Evolutionary conservation across 2,113 vertebrate species (phyloP).

Genomic region (Xiphophorus hellerii): DNA sequence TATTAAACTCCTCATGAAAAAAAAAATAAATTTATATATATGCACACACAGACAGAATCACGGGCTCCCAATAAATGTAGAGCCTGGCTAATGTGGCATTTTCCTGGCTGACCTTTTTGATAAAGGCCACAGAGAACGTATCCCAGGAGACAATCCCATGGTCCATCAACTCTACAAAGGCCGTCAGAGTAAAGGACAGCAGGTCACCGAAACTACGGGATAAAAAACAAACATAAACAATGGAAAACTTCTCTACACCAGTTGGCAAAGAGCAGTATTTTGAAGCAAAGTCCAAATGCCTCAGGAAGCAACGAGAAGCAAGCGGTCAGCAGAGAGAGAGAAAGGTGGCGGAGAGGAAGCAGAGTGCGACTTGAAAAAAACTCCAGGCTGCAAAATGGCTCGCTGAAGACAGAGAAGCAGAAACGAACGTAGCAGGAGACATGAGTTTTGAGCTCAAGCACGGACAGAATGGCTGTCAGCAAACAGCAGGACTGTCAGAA

Average conservation of each 20-base stretch:
- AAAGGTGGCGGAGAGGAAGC: slow-evolving; percentile 4
- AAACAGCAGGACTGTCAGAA: slow-evolving; percentile 56
- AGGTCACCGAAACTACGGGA: slow-evolving; percentile 96
- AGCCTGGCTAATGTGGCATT: slow-evolving; percentile 7
- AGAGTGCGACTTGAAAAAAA: slow-evolving; percentile 17
- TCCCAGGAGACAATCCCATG: slow-evolving; percentile 99
- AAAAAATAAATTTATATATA: too few relatives aligned
- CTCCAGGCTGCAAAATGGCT: slow-evolving; percentile 40
- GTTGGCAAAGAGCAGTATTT: slow-evolving; percentile 17
- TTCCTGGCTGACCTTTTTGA: slow-evolving; percentile 90
- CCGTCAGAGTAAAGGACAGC: slow-evolving; percentile 97
- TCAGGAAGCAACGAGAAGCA: slow-evolving; percentile 33
- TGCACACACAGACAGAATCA: neutral
- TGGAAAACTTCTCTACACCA: slow-evolving; percentile 62
- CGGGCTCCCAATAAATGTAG: neutral
- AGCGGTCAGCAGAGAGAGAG: slow-evolving; percentile 43
- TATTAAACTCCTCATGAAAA: too few relatives aligned
- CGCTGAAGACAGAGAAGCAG: slow-evolving; percentile 32
- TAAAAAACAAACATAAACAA: slow-evolving; percentile 65
- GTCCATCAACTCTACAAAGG: slow-evolving; percentile 99
- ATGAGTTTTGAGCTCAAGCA: slow-evolving; percentile 33
- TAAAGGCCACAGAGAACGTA: slow-evolving; percentile 98
- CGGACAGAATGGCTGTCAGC: slow-evolving; percentile 49
- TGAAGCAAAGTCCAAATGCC: slow-evolving; percentile 54
- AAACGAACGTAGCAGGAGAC: slow-evolving; percentile 1